phyloP scores from a whole-genome alignment of 1,140 invertebrate genomes.

The Frieseomelitta varia region DNA sequence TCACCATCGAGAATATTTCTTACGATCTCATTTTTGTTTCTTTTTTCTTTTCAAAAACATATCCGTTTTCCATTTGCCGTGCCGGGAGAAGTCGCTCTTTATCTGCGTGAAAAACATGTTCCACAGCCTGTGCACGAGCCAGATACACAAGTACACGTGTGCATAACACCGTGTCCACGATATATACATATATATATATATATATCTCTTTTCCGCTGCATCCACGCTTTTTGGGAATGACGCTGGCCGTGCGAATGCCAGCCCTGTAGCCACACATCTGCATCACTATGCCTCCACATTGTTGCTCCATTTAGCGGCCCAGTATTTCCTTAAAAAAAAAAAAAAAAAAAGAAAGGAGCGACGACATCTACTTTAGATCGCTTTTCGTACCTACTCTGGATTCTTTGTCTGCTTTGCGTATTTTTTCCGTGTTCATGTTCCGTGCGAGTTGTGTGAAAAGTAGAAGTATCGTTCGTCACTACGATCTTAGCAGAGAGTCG shows the following conservation, averaged over 20 bases:
- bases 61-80: not conserved
- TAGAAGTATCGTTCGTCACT: not conserved
- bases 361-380: not conserved
- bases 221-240: constrained; percentile 67
- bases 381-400: not conserved
- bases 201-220: constrained; percentile 59
- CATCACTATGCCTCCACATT: constrained; percentile 47
- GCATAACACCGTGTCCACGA: constrained; percentile 3
- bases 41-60: not conserved
- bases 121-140: not conserved
- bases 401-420: not conserved
- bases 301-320: constrained; percentile 52
- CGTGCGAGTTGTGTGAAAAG: not conserved
- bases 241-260: constrained; percentile 49
- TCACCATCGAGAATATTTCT: too few species aligned
- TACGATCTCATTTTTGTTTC: too few species aligned
- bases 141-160: constrained; percentile 12
- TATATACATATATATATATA: not conserved
- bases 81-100: not conserved
- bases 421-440: not conserved
- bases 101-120: not conserved
- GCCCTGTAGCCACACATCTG: constrained; percentile 41
- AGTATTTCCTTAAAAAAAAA: not conserved
- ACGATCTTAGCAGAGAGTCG: not conserved
- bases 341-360: not conserved